Percentiles rank a stretch among this genome's conserved stretches.
These are phyloP conservation scores for Diadumene lineata DNA, from an alignment of 92 coral and sea anemone genomes.

Conservation along the genomic window DNA sequence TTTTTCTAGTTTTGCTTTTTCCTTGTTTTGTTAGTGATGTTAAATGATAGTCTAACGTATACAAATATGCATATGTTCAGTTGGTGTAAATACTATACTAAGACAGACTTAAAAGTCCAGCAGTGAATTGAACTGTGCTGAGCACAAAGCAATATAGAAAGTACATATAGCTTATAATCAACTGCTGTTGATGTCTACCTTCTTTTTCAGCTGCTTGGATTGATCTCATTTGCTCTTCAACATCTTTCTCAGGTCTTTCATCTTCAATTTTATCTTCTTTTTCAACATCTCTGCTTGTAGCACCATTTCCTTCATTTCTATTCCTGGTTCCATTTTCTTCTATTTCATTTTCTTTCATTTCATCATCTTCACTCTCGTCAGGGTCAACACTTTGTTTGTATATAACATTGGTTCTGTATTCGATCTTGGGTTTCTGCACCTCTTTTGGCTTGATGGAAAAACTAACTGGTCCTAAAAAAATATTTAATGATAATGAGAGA, in stretches of 20 bases:
- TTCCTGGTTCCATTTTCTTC: constrained; percentile 34
- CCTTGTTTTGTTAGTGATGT: too few relatives aligned
- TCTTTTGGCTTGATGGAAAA: constrained; percentile 92
- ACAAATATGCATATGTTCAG: too few relatives aligned
- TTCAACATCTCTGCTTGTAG: too few relatives aligned
- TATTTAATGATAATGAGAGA: neutral
- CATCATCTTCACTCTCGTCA: constrained; percentile 91
- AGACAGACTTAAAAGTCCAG: too few relatives aligned
- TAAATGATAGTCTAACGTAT: too few relatives aligned
- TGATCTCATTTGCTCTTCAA: constrained; percentile 60
- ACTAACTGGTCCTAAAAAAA: constrained; percentile 53
- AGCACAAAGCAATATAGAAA: too few relatives aligned
- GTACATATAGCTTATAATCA: too few relatives aligned
- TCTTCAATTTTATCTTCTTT: neutral
- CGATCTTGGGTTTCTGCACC: constrained; percentile 79
- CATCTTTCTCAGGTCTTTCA: constrained; percentile 18
- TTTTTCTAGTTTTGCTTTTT: too few relatives aligned
- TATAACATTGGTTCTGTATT: constrained; percentile 85
- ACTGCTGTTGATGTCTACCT: too few relatives aligned
- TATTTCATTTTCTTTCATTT: constrained; percentile 35
- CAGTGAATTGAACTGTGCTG: too few relatives aligned
- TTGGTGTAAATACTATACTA: too few relatives aligned
- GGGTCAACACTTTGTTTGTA: constrained; percentile 88
- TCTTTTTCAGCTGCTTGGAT: constrained; percentile 79
- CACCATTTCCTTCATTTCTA: constrained; percentile 13